These are phyloP conservation scores for Lottia scabra DNA, from an alignment of 2,888 invertebrate genomes.

Conservation along the genomic window DNA sequence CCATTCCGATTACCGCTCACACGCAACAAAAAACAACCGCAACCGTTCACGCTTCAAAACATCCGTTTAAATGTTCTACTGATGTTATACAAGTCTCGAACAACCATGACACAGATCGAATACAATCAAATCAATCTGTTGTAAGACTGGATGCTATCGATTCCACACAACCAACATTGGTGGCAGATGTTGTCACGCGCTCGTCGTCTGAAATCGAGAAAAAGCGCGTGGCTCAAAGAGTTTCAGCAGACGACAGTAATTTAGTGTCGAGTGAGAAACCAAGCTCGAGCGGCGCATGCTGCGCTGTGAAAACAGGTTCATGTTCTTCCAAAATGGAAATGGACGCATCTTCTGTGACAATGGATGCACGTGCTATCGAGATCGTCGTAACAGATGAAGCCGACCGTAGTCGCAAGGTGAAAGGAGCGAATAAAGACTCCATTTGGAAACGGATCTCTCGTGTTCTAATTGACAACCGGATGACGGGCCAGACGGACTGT, in stretches of 20 bases:
- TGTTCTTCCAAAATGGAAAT: constrained; percentile 29
- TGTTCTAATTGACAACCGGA: constrained; percentile 55
- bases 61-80: constrained; percentile 8
- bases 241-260: constrained; percentile 7
- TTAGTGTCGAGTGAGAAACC: background rate
- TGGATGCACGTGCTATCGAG: constrained; percentile 52
- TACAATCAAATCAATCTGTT: background rate
- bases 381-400: constrained; percentile 48
- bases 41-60: constrained; percentile 8
- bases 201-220: background rate
- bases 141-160: background rate
- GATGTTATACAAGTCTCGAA: constrained; percentile 1
- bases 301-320: constrained; percentile 6
- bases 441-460: constrained; percentile 40
- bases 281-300: background rate
- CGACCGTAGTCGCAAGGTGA: constrained; percentile 34
- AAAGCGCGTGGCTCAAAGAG: constrained; percentile 5
- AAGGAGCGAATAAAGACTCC: constrained; percentile 35
- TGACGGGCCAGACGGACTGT: constrained; percentile 47
- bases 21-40: constrained; percentile 3
- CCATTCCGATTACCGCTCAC: constrained; percentile 15
- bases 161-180: background rate
- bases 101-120: background rate
- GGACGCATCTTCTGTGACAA: constrained; percentile 38
- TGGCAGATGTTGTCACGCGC: constrained; percentile 5